Evolutionary conservation across 2,113 vertebrate species (phyloP), one percentile per base, ranked within the genome.

Genomic region (Trichechus manatus): DNA sequence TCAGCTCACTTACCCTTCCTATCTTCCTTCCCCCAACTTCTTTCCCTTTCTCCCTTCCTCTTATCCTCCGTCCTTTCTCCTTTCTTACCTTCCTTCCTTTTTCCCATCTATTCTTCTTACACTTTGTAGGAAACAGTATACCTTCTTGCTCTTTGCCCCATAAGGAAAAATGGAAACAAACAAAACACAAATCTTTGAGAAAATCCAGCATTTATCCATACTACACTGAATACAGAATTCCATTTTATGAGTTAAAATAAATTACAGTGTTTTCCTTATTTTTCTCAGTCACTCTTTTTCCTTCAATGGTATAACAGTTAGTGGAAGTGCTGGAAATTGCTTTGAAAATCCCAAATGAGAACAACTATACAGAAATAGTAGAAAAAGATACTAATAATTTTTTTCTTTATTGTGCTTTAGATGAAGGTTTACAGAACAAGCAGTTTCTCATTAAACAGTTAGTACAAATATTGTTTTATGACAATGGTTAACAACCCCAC

Each of bases 301-400:
- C 3, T 39, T 50, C 15, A 61, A 25, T 87, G 13, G n/a, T 77
- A 33, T 78, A 89, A 66, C 25, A 91, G 1, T 22, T 86, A 81
- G 4, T 64, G 4, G 23, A 96, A 87, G 27, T 87, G 10, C 1
- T 44, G n/a, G 23, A 19, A 59, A 95, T 10, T 86, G n/a, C 39
- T 87, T 96, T 91, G 53, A 93, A 92, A 91, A 44, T 84, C 10
- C 6, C 87, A 31, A 72, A 85, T 72, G 23, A 93, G 91, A 89
- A 66, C 61, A 64, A 33, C 17, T 90, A 22, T 85, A 33, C 50
- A 95, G 72, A 79, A 82, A 44, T 80, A 75, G 89, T 5, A 87
- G 61, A 27, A 86, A 95, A 93, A 91, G 23, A 59, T 70, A 42
- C 36, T 27, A 31, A 86, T 59, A 61, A 25, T 9, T 63, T 82